These are phyloP conservation scores for Lagopus leucura DNA, from an alignment of 2,113 vertebrate genomes.

Conservation along the genomic window DNA sequence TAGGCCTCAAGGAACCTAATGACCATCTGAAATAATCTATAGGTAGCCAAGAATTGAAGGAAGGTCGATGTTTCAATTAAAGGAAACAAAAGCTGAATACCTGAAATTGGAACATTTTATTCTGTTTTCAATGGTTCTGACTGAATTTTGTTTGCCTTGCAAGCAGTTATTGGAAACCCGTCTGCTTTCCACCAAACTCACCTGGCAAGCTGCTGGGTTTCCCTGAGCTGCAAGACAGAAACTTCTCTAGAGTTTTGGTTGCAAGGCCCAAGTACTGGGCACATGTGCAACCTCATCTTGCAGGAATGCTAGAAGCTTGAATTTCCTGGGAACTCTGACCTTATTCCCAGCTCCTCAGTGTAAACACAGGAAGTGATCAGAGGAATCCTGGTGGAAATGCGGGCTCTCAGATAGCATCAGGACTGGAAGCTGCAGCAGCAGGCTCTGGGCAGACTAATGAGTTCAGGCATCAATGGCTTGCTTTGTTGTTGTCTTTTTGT, in stretches of 20 bases:
- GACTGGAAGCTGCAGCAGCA: background rate
- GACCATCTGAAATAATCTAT: background rate
- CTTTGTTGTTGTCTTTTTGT: background rate
- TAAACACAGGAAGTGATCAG: background rate
- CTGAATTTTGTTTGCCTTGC: background rate
- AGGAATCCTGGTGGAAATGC: background rate
- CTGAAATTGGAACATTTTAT: background rate
- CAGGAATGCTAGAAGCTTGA: background rate
- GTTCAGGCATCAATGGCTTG: no score
- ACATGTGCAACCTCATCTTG: background rate
- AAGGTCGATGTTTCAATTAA: background rate
- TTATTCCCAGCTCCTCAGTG: background rate
- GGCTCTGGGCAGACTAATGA: background rate
- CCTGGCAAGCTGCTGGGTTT: background rate
- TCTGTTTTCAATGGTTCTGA: accelerated
- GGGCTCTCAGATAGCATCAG: background rate
- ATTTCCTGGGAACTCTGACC: background rate
- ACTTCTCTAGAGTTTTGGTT: background rate
- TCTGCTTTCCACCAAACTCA: background rate
- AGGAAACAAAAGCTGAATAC: background rate
- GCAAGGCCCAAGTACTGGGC: background rate
- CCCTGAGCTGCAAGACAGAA: background rate
- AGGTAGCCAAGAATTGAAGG: background rate
- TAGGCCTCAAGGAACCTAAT: background rate
- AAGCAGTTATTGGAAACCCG: background rate